These are phyloP conservation scores for Piliocolobus tephrosceles DNA, from an alignment of 2,113 vertebrate species.

Conservation along the genomic window DNA sequence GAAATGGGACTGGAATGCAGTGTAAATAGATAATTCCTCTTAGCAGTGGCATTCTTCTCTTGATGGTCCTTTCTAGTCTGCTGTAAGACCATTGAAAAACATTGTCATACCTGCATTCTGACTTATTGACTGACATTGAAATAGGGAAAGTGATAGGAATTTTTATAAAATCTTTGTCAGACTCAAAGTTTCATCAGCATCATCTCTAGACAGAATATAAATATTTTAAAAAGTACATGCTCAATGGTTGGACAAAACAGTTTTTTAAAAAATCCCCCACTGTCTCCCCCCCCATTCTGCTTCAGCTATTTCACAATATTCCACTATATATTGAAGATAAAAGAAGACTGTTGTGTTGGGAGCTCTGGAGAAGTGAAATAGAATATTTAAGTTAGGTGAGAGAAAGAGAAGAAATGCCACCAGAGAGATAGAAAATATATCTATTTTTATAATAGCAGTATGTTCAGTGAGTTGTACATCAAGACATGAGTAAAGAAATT, in stretches of 20 bases:
- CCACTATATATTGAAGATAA: neutral
- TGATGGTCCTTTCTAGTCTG: slow-evolving; percentile 63
- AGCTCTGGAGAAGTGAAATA: neutral
- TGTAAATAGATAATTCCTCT: slow-evolving; percentile 77
- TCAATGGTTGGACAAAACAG: neutral
- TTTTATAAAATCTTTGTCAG: slow-evolving; percentile 67
- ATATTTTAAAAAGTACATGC: neutral
- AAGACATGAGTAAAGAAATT: neutral
- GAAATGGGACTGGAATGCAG: slow-evolving; percentile 59
- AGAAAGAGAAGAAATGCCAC: neutral
- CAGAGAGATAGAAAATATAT: neutral
- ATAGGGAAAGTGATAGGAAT: slow-evolving; percentile 60
- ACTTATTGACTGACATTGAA: slow-evolving; percentile 75
- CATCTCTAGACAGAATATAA: neutral
- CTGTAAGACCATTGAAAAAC: slow-evolving; percentile 54
- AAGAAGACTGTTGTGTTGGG: neutral
- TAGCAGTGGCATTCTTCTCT: slow-evolving; percentile 55
- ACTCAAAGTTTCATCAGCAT: slow-evolving; percentile 67
- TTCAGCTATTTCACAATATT: neutral
- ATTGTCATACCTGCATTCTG: slow-evolving; percentile 69
- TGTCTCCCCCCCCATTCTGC: neutral
- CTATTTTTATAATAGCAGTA: neutral
- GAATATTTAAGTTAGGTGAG: neutral
- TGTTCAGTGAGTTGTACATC: neutral
- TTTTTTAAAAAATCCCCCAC: neutral